A percentile compares a stretch with the other conserved stretches of the same genome.
phyloP scores from a whole-genome alignment of 1,140 invertebrate species.

The Scaptomyza pallida region DNA sequence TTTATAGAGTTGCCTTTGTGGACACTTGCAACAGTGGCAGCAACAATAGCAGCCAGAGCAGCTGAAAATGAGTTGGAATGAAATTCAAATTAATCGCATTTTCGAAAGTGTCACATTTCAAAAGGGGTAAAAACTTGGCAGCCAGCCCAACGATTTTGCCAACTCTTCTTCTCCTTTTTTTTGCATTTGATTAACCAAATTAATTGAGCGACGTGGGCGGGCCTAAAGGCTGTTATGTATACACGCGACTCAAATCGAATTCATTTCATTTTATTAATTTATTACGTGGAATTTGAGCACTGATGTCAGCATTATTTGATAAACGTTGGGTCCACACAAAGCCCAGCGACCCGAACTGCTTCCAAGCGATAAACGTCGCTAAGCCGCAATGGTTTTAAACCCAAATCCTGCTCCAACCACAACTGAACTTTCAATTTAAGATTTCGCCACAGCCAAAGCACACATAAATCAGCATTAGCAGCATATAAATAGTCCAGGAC shows the following conservation, averaged over 20 bases:
- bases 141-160: too few species aligned
- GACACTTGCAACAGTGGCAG: conserved; percentile 8
- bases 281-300: background rate
- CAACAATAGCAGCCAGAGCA: background rate
- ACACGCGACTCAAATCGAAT: conserved; percentile 21
- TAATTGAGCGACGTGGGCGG: conserved; percentile 32
- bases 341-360: background rate
- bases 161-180: too few species aligned
- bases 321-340: conserved; percentile 2
- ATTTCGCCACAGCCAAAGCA: conserved; percentile 13
- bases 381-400: background rate
- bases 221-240: conserved; percentile 15
- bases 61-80: conserved; percentile 17
- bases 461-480: conserved; percentile 52
- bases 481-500: conserved; percentile 18
- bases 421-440: conserved; percentile 41
- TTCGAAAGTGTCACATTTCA: conserved; percentile 60
- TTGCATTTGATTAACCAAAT: conserved; percentile 56
- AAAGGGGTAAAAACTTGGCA: background rate
- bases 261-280: conserved; percentile 18
- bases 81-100: conserved; percentile 67
- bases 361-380: background rate
- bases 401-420: conserved; percentile 6
- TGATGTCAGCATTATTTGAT: conserved; percentile 52
- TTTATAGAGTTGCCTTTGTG: conserved; percentile 41